Conservation (phyloP, 2,113 vertebrate species). For the Perca flavescens region DNA sequence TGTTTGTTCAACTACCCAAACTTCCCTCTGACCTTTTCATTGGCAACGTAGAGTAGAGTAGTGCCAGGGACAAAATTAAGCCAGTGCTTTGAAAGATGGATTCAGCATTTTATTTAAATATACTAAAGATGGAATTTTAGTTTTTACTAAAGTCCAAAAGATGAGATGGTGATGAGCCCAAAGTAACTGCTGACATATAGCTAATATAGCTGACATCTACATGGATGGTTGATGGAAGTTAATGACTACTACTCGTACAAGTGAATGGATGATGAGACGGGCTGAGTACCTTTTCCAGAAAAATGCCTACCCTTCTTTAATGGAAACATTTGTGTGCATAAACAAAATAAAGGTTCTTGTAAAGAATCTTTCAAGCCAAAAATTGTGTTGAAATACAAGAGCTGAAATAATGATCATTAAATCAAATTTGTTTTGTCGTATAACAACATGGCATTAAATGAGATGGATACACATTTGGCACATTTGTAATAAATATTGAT, state of each 20-base stretch:
- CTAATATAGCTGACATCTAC: no score
- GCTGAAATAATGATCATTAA: neutral
- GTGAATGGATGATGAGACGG: no score
- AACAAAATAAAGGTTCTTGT: neutral
- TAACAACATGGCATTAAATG: slow-evolving; percentile 1
- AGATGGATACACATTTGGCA: slow-evolving; percentile 31
- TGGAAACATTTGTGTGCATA: neutral
- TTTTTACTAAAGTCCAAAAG: neutral
- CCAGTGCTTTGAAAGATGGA: neutral
- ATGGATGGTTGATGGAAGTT: no score
- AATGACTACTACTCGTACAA: no score
- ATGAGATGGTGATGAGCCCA: no score
- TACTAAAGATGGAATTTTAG: neutral
- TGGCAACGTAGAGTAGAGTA: no score
- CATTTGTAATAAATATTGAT: slow-evolving; percentile 46
- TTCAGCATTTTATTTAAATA: neutral
- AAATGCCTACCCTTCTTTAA: neutral
- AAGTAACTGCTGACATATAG: no score
- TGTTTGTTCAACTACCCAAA: no score
- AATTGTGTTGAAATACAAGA: neutral
- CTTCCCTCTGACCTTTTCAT: no score
- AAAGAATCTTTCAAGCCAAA: neutral
- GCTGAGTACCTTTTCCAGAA: no score
- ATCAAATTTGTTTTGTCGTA: neutral
- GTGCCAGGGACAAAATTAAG: no score